Percentiles rank a stretch among this genome's conserved stretches.
These are phyloP conservation scores for Alitta virens DNA, from an alignment of 2,888 invertebrate genomes.

Conservation along the genomic window DNA sequence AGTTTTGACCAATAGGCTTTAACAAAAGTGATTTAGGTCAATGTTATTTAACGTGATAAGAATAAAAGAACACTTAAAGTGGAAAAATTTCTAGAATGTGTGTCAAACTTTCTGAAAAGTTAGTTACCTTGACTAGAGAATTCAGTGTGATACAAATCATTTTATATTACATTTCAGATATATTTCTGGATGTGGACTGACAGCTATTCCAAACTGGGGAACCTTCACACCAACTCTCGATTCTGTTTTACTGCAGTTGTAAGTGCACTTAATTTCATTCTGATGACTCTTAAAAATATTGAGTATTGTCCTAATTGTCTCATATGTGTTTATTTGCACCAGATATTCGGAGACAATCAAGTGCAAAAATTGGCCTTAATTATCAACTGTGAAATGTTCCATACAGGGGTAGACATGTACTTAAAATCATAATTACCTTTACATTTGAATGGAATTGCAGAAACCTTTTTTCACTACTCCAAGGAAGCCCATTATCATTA, in stretches of 20 bases:
- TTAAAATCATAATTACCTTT: no score
- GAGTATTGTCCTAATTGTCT: no score
- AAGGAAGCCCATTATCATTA: no score
- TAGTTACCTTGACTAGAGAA: no score
- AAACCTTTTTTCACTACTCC: no score
- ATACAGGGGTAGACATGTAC: no score
- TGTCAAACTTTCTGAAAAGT: background rate
- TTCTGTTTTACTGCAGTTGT: background rate
- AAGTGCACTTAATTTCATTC: no score
- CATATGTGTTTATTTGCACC: background rate
- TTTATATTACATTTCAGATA: background rate
- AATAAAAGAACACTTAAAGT: background rate
- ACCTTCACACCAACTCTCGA: background rate
- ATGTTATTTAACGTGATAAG: background rate
- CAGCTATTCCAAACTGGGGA: conserved; percentile 4
- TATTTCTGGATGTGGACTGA: conserved; percentile 1
- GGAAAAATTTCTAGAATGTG: background rate
- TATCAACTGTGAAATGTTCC: no score
- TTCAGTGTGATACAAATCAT: background rate
- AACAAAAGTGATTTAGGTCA: background rate
- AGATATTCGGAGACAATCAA: background rate
- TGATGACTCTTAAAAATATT: no score
- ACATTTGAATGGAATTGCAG: no score
- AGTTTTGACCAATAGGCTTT: no score
- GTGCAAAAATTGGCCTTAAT: background rate